phyloP scores from a whole-genome alignment of 2,113 vertebrate genomes.

The Oxyruncus cristatus region DNA sequence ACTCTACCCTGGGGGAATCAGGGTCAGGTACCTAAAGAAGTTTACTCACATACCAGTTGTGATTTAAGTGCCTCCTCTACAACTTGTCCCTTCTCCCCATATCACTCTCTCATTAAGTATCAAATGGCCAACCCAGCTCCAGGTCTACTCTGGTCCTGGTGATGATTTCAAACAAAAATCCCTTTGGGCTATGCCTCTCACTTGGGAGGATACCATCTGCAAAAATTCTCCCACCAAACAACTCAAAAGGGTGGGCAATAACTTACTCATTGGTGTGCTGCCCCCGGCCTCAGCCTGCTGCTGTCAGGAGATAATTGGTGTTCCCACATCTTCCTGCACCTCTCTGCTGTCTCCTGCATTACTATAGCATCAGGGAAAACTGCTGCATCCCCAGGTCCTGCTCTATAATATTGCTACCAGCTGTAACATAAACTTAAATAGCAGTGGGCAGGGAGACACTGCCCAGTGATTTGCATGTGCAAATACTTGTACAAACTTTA shows the following conservation, averaged over 20 bases:
- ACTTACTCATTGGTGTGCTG: fast-evolving
- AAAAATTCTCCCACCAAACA: not conserved
- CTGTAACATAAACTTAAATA: not conserved
- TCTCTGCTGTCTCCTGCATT: not conserved
- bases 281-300: not conserved
- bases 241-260: not conserved
- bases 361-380: not conserved
- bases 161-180: not conserved
- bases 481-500: not conserved
- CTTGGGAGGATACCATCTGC: not conserved
- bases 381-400: not conserved
- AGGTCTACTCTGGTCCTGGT: not conserved
- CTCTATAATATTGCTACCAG: not conserved
- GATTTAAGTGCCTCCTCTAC: not conserved
- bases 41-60: not conserved
- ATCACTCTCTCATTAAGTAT: not conserved
- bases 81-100: not conserved
- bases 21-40: not conserved
- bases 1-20: not conserved
- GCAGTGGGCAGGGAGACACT: not conserved
- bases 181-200: not conserved
- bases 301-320: not conserved
- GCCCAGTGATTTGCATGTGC: not conserved
- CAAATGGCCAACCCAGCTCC: not conserved
- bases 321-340: not conserved